A percentile compares a stretch with the other conserved stretches of the same genome.
phyloP scores from a whole-genome alignment of 2,797 vertebrate species.

The Melanotaenia pygmaea region DNA sequence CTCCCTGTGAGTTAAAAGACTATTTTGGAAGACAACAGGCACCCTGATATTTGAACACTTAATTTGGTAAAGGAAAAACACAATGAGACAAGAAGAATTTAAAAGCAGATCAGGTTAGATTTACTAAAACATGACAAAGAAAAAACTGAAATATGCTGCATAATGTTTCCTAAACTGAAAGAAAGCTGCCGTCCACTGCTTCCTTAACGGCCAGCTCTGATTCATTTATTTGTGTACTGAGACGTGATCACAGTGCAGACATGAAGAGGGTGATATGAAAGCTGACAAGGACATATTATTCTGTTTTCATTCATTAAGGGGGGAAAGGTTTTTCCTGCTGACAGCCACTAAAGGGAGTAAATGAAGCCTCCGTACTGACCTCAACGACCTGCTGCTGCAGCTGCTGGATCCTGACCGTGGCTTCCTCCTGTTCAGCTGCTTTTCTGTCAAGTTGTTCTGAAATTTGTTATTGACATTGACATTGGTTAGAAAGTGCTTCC shows the following conservation, averaged over 20 bases:
- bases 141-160: no score
- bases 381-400: slow-evolving; percentile 73
- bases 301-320: no score
- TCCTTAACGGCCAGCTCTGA: background rate
- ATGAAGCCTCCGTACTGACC: slow-evolving; percentile 46
- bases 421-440: slow-evolving; percentile 69
- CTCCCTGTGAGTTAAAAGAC: no score
- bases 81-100: background rate
- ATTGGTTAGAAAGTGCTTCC: background rate
- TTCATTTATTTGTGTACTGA: background rate
- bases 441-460: slow-evolving; percentile 78
- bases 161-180: background rate
- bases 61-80: background rate
- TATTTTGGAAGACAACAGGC: no score
- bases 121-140: background rate
- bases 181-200: background rate
- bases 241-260: background rate
- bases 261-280: background rate
- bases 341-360: background rate
- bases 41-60: background rate
- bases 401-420: slow-evolving; percentile 73
- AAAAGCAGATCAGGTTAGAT: background rate
- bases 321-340: no score
- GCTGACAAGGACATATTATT: no score
- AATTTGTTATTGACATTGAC: slow-evolving; percentile 42